phyloP scores from a whole-genome alignment of 2,888 invertebrate genomes.

The Rambutsinella grinnellia region DNA sequence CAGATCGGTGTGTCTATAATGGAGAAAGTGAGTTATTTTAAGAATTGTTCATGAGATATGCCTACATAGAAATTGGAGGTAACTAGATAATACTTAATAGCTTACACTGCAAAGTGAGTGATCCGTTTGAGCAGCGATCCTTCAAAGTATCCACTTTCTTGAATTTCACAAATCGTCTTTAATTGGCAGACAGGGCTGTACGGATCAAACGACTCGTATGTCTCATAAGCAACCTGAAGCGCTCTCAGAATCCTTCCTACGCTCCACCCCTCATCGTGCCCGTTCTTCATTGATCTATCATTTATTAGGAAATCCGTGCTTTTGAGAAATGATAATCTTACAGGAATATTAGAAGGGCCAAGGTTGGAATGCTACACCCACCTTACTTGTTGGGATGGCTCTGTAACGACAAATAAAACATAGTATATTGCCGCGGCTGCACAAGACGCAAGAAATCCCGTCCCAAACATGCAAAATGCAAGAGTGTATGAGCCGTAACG shows the following conservation, averaged over 20 bases:
- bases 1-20: conserved; percentile 38
- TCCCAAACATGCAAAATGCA: conserved; percentile 60
- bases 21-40: no score
- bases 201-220: conserved; percentile 60
- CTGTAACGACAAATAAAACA: conserved; percentile 65
- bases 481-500: conserved; percentile 62
- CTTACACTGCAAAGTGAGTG: conserved; percentile 56
- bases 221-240: conserved; percentile 56
- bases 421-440: conserved; percentile 62
- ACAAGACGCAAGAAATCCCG: conserved; percentile 57
- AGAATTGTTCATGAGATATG: neutral
- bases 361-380: conserved; percentile 40
- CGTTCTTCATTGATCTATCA: conserved; percentile 25
- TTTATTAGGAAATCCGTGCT: conserved; percentile 34
- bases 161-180: conserved; percentile 60
- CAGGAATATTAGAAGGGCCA: conserved; percentile 11
- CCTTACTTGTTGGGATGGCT: conserved; percentile 62
- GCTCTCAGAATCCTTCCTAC: conserved; percentile 53
- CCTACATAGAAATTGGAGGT: neutral
- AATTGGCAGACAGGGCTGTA: conserved; percentile 59
- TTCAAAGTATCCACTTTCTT: conserved; percentile 56
- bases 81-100: neutral
- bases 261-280: conserved; percentile 53
- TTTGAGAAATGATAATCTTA: conserved; percentile 9
- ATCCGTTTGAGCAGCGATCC: conserved; percentile 52